These are phyloP conservation scores for Megatriorchis doriae DNA, from an alignment of 2,113 vertebrate genomes.

Conservation along the genomic window DNA sequence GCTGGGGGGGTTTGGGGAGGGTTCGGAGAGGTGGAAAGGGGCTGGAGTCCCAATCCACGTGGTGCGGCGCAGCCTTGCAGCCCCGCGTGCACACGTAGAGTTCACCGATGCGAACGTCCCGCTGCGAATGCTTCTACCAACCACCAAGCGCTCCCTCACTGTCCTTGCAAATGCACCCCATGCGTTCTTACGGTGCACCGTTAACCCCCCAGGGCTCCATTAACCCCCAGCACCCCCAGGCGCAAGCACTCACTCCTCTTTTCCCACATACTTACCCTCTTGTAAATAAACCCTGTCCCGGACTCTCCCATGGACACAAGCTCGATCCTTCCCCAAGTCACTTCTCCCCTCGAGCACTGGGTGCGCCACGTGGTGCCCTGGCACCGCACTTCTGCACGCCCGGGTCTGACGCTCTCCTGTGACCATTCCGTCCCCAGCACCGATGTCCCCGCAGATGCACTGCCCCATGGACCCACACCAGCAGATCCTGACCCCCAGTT, in stretches of 20 bases:
- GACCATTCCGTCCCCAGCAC: neutral
- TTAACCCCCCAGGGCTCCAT: neutral
- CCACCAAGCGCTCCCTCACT: fast-evolving
- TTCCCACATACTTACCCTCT: neutral
- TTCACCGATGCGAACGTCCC: fast-evolving
- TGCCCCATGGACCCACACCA: neutral
- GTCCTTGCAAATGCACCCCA: fast-evolving
- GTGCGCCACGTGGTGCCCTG: fast-evolving
- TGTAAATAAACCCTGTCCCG: neutral
- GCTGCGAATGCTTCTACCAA: neutral
- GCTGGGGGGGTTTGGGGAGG: fast-evolving
- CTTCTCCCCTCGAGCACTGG: fast-evolving
- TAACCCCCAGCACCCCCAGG: neutral
- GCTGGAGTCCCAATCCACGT: no score
- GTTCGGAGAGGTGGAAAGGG: neutral
- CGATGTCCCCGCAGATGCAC: neutral
- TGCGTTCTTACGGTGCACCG: neutral
- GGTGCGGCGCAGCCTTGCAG: neutral
- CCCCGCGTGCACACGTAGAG: fast-evolving
- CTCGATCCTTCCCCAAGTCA: fast-evolving
- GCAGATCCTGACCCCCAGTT: neutral
- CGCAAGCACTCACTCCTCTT: neutral
- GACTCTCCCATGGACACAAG: neutral
- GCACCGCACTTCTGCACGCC: neutral
- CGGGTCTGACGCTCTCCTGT: neutral